A percentile compares a stretch with the other conserved stretches of the same genome.
phyloP scores from a whole-genome alignment of 2,888 invertebrate genomes.

The Oegoconia quadripuncta region DNA sequence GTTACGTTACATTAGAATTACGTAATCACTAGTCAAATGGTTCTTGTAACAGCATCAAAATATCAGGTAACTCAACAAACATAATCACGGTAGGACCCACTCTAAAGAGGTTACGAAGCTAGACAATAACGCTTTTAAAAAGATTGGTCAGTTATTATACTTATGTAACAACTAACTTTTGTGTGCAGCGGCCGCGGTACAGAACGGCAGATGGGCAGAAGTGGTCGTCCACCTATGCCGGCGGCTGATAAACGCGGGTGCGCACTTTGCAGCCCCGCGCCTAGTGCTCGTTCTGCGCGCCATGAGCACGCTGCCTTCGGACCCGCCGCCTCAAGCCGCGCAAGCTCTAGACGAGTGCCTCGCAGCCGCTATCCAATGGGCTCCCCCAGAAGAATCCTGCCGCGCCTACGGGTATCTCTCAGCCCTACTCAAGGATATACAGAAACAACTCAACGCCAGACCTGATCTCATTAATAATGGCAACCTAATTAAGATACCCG shows the following conservation, averaged over 20 bases:
- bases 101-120: not conserved
- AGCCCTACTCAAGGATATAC: constrained; percentile 34
- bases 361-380: constrained; percentile 86
- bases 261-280: constrained; percentile 88
- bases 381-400: constrained; percentile 91
- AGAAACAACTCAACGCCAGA: constrained; percentile 32
- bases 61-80: too few relatives aligned
- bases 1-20: too few relatives aligned
- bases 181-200: constrained; percentile 80
- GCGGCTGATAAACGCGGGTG: constrained; percentile 88
- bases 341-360: constrained; percentile 86
- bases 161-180: constrained; percentile 6
- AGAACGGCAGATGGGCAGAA: constrained; percentile 91
- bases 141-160: not conserved
- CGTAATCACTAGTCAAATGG: too few relatives aligned
- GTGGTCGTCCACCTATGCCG: constrained; percentile 87
- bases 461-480: constrained; percentile 43
- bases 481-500: constrained; percentile 24
- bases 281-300: constrained; percentile 87
- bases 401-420: constrained; percentile 82
- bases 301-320: constrained; percentile 65
- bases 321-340: constrained; percentile 36
- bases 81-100: too few relatives aligned
- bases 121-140: not conserved
- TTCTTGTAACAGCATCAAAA: too few relatives aligned